These are phyloP conservation scores for Heliconius hewitsoni DNA, from an alignment of 1,140 invertebrate genomes.

Conservation along the genomic window DNA sequence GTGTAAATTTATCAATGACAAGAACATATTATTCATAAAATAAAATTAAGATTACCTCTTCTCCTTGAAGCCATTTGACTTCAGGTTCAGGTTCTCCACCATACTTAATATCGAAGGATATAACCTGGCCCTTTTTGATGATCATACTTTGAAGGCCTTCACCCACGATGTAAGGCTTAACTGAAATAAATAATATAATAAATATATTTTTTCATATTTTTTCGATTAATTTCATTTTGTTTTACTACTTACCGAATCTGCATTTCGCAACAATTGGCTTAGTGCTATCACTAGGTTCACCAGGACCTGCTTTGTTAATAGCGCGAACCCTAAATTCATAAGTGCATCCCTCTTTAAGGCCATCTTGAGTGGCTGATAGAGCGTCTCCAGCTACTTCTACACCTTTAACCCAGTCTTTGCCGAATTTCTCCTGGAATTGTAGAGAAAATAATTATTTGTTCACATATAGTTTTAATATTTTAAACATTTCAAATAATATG, in stretches of 20 bases:
- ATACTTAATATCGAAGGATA: conserved; percentile 96
- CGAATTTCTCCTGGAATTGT: conserved; percentile 88
- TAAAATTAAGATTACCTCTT: conserved; percentile 82
- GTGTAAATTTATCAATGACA: background rate
- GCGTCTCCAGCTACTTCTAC: conserved; percentile 90
- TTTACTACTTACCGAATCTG: conserved; percentile 84
- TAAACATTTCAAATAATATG: too few species aligned
- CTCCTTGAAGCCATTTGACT: conserved; percentile 89
- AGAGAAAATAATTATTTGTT: background rate
- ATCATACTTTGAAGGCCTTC: conserved; percentile 91
- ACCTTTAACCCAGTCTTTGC: conserved; percentile 92
- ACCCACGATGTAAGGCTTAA: conserved; percentile 95
- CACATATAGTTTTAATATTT: too few species aligned
- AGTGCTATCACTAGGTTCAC: conserved; percentile 96
- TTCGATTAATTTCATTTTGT: background rate
- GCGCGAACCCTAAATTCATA: conserved; percentile 98
- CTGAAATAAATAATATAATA: conserved; percentile 69
- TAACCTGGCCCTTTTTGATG: conserved; percentile 96
- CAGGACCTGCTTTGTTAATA: conserved; percentile 97
- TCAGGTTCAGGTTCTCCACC: conserved; percentile 97
- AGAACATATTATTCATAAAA: background rate
- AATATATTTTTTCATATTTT: background rate
- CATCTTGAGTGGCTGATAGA: conserved; percentile 89
- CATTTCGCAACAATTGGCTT: conserved; percentile 98
- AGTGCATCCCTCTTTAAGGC: conserved; percentile 95